Evolutionary conservation across 2,113 vertebrate species (phyloP), one percentile per base, ranked within the genome.

Genomic region (Elaphurus davidianus): DNA sequence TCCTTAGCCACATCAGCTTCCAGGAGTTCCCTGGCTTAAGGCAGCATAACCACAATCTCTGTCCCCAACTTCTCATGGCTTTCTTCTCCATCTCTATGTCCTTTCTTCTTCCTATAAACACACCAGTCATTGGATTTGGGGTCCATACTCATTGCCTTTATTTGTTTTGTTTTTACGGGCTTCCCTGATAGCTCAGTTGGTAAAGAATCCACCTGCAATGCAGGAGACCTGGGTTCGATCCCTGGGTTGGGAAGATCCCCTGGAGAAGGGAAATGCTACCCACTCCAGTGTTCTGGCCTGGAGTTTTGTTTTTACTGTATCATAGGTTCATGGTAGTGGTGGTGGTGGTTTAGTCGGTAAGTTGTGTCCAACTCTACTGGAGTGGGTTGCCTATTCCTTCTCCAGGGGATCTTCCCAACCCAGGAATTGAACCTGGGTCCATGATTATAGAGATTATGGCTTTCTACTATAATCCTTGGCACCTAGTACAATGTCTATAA

Each of bases 231-330:
- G 19, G 9, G 10, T 71, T 71, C 1, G 11, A 6, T 23, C n/a
- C 67, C 67, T 71, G n/a, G n/a, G 19, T 71, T 71, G 19, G n/a
- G 67, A 71, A 71, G 67, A 40, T 12, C 67, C 67, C 67, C 19
- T 71, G 19, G n/a, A 40, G 67, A 71, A 40, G n/a, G n/a, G 19
- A 71, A 71, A 40, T 12, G 9, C 67, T 71, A 40, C n/a, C n/a
- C n/a, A 12, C n/a, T 40, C 67, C n/a, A 71, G n/a, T 23, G 6
- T 71, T 40, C 19, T 23, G n/a, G 67, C n/a, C 67, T 71, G 67
- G n/a, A 71, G 10, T 59, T 60, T 74, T 84, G 1, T 30, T 97
- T 94, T 52, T 79, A 67, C 79, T 79, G 7, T 52, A 83, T 85
- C 17, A 55, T 90, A 82, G 11, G 13, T 90, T 94, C 86, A 59